Conservation (phyloP, 92 coral and sea anemone genomes). For the Phenganax subtilis region DNA sequence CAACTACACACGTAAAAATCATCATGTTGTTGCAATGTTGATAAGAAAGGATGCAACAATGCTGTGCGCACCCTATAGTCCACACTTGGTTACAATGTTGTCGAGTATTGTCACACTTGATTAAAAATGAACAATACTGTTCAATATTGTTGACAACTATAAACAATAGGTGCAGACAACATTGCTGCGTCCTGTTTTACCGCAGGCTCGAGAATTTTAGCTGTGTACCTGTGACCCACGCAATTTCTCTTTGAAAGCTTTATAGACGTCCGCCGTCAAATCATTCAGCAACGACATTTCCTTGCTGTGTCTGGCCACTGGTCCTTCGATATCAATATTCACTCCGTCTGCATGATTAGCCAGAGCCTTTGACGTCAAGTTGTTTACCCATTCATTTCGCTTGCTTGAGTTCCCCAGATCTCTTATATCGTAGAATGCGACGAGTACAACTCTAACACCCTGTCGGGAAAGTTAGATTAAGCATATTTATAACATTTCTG, state of each 20-base stretch:
- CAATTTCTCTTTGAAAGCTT: conserved; percentile 63
- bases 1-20: no score
- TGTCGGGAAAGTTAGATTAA: conserved; percentile 9
- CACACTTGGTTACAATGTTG: no score
- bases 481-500: neutral
- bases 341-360: conserved; percentile 88
- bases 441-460: conserved; percentile 93
- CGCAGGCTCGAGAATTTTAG: no score
- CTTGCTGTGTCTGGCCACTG: conserved; percentile 66
- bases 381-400: conserved; percentile 71
- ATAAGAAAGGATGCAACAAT: no score
- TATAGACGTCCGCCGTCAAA: conserved; percentile 61
- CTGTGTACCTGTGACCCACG: conserved; percentile 71
- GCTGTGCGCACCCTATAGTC: no score
- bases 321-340: conserved; percentile 87
- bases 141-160: no score
- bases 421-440: conserved; percentile 61
- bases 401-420: conserved; percentile 61
- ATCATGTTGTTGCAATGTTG: no score
- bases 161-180: no score
- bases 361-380: conserved; percentile 66
- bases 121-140: no score
- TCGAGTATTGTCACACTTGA: no score
- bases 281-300: conserved; percentile 67
- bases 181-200: no score